Evolutionary conservation across 2,888 invertebrate species (phyloP).

Genomic region (Tigriopus californicus): DNA sequence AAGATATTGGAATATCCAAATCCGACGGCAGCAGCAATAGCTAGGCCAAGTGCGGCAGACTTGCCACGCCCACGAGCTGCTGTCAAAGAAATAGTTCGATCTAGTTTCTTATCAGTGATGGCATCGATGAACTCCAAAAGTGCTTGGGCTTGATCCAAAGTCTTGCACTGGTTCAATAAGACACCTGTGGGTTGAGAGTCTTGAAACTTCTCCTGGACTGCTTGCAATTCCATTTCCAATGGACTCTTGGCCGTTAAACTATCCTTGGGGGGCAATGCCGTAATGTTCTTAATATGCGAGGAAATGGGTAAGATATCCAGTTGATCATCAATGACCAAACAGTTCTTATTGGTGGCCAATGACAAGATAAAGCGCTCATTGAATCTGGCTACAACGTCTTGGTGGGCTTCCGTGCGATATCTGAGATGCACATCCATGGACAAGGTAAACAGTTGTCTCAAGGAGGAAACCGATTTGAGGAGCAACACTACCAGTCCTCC

Average conservation of each 20-base stretch:
- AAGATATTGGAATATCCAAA: slow-evolving; percentile 81
- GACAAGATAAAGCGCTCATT: slow-evolving; percentile 90
- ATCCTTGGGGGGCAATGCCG: slow-evolving; percentile 35
- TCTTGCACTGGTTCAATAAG: slow-evolving; percentile 65
- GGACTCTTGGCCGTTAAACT: slow-evolving; percentile 18
- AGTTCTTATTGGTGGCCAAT: slow-evolving; percentile 62
- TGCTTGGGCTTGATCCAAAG: slow-evolving; percentile 77
- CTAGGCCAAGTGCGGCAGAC: slow-evolving; percentile 85
- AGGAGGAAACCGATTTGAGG: slow-evolving; percentile 59
- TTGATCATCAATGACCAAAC: slow-evolving; percentile 84
- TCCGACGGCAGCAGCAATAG: slow-evolving; percentile 66
- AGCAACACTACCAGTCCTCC: slow-evolving; percentile 81
- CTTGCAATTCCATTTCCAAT: slow-evolving; percentile 42
- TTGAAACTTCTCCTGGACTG: slow-evolving; percentile 57
- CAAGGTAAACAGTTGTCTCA: slow-evolving; percentile 85
- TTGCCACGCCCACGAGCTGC: slow-evolving; percentile 94
- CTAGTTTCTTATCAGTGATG: slow-evolving; percentile 69
- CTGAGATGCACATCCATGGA: slow-evolving; percentile 96
- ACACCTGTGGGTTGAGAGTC: slow-evolving; percentile 83
- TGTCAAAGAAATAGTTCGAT: slow-evolving; percentile 81
- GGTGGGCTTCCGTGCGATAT: slow-evolving; percentile 83
- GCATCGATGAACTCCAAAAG: slow-evolving; percentile 83
- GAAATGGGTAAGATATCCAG: slow-evolving; percentile 79
- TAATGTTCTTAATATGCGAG: slow-evolving; percentile 62
- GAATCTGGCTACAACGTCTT: slow-evolving; percentile 76